Conservation (phyloP, 2,113 vertebrate genomes). For the Haemorhous mexicanus region DNA sequence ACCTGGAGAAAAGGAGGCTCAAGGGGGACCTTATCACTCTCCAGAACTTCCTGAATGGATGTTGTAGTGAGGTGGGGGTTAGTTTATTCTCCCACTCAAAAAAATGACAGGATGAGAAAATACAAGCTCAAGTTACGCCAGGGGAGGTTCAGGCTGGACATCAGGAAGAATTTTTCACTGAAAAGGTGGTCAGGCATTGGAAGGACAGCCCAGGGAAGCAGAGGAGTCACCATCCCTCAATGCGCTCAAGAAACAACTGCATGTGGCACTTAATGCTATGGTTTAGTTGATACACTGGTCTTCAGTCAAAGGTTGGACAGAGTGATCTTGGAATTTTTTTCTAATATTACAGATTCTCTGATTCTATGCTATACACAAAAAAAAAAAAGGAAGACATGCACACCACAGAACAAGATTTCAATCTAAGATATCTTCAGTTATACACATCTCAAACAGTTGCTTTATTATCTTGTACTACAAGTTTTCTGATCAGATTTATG, state of each 20-base stretch:
- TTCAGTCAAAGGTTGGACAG: neutral
- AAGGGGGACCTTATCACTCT: no score
- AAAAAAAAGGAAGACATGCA: neutral
- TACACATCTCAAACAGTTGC: neutral
- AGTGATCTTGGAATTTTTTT: neutral
- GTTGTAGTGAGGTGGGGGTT: neutral
- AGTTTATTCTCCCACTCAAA: neutral
- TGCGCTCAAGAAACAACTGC: fast-evolving
- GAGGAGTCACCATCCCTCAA: neutral
- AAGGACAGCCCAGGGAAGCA: neutral
- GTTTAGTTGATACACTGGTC: neutral
- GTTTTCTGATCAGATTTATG: neutral
- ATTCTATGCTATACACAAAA: neutral
- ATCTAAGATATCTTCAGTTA: neutral
- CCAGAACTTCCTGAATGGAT: neutral
- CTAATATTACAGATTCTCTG: neutral
- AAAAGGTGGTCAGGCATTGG: neutral
- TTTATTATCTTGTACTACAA: neutral
- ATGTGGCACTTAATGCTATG: neutral
- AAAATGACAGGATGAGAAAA: neutral
- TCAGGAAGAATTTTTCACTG: neutral
- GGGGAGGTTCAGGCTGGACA: neutral
- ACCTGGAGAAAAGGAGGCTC: neutral
- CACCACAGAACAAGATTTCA: neutral
- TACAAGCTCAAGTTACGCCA: neutral